phyloP scores from a whole-genome alignment of 2,797 vertebrate species.

The Periparus ater region DNA sequence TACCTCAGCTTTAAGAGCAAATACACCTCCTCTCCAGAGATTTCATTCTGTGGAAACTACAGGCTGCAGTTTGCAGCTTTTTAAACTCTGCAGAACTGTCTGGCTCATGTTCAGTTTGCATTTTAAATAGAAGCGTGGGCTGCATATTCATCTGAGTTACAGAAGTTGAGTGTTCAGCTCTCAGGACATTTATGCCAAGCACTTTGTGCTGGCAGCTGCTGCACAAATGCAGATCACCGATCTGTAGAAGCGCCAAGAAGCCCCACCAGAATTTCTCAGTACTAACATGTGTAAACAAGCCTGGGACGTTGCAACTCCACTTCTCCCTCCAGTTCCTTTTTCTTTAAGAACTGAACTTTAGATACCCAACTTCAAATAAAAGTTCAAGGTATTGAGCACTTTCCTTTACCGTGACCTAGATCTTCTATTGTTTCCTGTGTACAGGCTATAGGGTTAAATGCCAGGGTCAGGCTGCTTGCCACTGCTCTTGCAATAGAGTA shows the following conservation, averaged over 20 bases:
- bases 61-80: background rate
- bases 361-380: background rate
- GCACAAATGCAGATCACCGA: background rate
- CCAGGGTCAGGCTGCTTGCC: background rate
- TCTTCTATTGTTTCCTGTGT: background rate
- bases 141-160: background rate
- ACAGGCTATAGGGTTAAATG: background rate
- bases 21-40: background rate
- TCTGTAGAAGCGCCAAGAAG: background rate
- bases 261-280: background rate
- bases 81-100: background rate
- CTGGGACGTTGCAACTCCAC: background rate
- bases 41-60: background rate
- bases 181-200: background rate
- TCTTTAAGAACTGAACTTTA: background rate
- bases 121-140: background rate
- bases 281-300: background rate
- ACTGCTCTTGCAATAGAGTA: background rate
- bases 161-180: background rate
- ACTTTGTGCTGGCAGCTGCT: background rate
- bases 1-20: background rate
- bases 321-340: background rate
- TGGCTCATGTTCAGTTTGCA: background rate
- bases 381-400: fast-evolving
- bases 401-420: background rate